Percentiles rank a stretch among this genome's conserved stretches.
These are phyloP conservation scores for Euphydryas editha DNA, from an alignment of 2,888 invertebrate genomes.

Conservation along the genomic window DNA sequence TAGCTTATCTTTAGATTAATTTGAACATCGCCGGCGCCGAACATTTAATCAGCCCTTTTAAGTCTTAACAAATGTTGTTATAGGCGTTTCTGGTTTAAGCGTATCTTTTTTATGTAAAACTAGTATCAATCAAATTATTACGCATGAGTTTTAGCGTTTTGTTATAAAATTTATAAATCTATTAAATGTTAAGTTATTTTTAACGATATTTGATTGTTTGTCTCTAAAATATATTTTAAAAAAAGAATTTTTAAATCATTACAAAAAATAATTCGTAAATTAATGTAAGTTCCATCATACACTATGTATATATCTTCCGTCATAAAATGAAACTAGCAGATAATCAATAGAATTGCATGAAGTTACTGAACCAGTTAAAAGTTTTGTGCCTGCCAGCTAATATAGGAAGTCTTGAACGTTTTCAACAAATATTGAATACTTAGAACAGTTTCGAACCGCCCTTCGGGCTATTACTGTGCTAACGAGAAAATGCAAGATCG, in stretches of 20 bases:
- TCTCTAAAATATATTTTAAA: too few relatives aligned
- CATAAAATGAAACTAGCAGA: neutral
- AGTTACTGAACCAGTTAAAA: slow-evolving; percentile 8
- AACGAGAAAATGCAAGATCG: slow-evolving; percentile 65
- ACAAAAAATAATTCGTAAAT: neutral
- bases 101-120: slow-evolving; percentile 3
- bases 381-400: slow-evolving; percentile 4
- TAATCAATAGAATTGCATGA: slow-evolving; percentile 8
- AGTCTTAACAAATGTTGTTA: slow-evolving; percentile 49
- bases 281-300: slow-evolving; percentile 5
- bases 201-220: too few relatives aligned
- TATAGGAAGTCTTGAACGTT: slow-evolving; percentile 24
- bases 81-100: neutral
- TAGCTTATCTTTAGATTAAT: slow-evolving; percentile 50
- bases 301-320: neutral
- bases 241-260: neutral
- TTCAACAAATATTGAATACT: slow-evolving; percentile 46
- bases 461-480: slow-evolving; percentile 44
- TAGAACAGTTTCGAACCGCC: slow-evolving; percentile 34
- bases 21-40: neutral
- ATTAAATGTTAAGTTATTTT: too few relatives aligned
- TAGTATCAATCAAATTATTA: neutral
- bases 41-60: slow-evolving; percentile 32
- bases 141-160: too few relatives aligned
- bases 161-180: too few relatives aligned